Base-by-base conservation (phyloP, 2,113 vertebrate species). In the Passer montanus region DNA sequence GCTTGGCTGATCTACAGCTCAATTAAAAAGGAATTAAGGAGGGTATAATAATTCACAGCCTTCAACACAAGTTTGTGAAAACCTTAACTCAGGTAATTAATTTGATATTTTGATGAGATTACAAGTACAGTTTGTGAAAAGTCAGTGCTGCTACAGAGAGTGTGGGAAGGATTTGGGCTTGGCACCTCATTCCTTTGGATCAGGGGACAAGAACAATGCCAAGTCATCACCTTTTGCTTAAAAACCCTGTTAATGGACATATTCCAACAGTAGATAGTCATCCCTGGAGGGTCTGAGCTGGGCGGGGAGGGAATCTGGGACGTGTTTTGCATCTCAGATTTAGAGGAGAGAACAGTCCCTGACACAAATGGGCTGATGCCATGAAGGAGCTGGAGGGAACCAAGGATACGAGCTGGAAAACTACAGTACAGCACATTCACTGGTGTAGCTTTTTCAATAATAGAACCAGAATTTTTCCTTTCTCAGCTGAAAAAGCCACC, bases 11-110 rank as follows among this genome's bases (percentile, higher is more conserved):
- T 68, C 33, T 39, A 55, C 39, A 47, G n/a, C 77, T 92, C 15
- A 6, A 60, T 87, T 95, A 87, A 92, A 89, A 92, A 84, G 31
- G 44, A 87, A 94, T 92, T 91, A 95, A 84, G 66, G 58, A 82
- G 22, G 6, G 18, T 52, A 63, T 87, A 89, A 82, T 87, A 70
- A 96, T 82, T 95, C 68, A 77, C n/a, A 77, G 8, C 47, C n/a
- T 77, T 97, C 87, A 87, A 52, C 22, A 60, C 0, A 3, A 46
- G 37, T 73, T 89, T 84, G 86, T 92, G 87, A 91, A 89, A 84
- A 87, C 18, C 14, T 44, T 64, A 76, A 41, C 53, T 31, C 63
- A 81, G 66, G 44, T 91, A 76, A 96, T 96, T 97, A 96, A 95
- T 87, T 94, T 56, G 31, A 44, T 89, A 46, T 64, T 41, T 82